Base-by-base conservation (phyloP, 2,113 vertebrate genomes). In the Poecile atricapillus region DNA sequence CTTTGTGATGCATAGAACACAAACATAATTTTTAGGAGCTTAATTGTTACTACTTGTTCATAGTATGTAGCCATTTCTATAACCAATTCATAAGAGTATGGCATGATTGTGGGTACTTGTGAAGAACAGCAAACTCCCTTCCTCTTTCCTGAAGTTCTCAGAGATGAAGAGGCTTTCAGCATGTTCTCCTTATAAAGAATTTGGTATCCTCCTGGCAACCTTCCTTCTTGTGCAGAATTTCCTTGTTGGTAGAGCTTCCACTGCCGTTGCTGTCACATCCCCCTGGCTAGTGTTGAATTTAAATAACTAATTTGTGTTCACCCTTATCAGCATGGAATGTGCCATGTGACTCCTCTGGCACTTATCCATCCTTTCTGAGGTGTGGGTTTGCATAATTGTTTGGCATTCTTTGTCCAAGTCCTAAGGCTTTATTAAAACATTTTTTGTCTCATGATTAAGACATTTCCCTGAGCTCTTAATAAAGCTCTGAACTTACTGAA, bases 1-100 rank as follows among this genome's bases (percentile, higher is more conserved):
- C 11, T 88, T 52, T 76, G 20, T 62, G 43, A 30, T 71, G 35
- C 4, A 9, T 28, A 43, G n/a, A 68, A 71, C 11, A 44, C 10
- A 73, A 77, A 64, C 7, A 12, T 17, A 18, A 9, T 28, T 49
- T 83, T 65, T 8, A 46, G 70, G 33, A 60, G 15, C 10, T 59
- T 49, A 25, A 13, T 33, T 37, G 6, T 55, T 71, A 60, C 19
- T 22, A 24, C 0, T 58, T 79, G 3, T 28, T 78, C 65, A 41
- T 12, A 22, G 22, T 30, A n/a, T 0, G 0, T 14, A 59, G 20
- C 4, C 27, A 27, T 75, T 60, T 22, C 35, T 15, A 31, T 21
- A 41, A 47, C 10, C 13, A 27, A 20, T 56, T 75, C 70, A 10
- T 37, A 70, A 35, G 1, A 37, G 6, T 25, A 21, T 69, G 6